These are phyloP conservation scores for Callimorpha dominula DNA, from an alignment of 2,888 invertebrate species.

Conservation along the genomic window DNA sequence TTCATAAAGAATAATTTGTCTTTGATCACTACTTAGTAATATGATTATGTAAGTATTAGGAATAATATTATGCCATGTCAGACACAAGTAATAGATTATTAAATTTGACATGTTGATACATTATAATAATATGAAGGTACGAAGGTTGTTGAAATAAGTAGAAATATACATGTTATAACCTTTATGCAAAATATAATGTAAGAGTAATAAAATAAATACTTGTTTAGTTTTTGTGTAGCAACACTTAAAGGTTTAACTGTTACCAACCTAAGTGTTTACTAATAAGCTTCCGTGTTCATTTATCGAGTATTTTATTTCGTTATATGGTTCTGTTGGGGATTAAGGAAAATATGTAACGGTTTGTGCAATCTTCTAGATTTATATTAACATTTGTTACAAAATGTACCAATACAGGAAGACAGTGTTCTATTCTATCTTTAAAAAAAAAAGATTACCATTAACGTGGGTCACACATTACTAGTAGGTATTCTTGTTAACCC, in stretches of 20 bases:
- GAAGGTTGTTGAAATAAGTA: neutral
- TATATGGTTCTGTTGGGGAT: neutral
- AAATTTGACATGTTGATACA: neutral
- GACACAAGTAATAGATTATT: neutral
- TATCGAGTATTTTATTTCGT: neutral
- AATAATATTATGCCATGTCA: neutral
- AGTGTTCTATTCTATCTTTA: neutral
- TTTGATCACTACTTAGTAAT: no score
- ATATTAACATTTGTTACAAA: no score
- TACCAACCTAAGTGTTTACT: neutral
- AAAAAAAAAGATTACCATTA: no score
- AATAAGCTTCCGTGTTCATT: conserved; percentile 4
- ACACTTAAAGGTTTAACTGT: conserved; percentile 3
- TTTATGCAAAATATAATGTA: conserved; percentile 2
- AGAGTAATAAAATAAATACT: neutral
- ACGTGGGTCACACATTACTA: no score
- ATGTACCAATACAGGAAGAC: neutral
- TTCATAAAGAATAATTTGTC: no score
- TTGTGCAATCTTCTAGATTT: neutral
- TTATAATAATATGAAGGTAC: neutral
- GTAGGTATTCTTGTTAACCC: no score
- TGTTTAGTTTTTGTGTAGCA: neutral
- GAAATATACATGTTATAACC: neutral
- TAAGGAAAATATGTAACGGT: neutral
- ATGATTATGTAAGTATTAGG: neutral